Evolutionary conservation across 2,888 invertebrate species (phyloP), one percentile per base, ranked within the genome.

Genomic region (Drosophila tripunctata): DNA sequence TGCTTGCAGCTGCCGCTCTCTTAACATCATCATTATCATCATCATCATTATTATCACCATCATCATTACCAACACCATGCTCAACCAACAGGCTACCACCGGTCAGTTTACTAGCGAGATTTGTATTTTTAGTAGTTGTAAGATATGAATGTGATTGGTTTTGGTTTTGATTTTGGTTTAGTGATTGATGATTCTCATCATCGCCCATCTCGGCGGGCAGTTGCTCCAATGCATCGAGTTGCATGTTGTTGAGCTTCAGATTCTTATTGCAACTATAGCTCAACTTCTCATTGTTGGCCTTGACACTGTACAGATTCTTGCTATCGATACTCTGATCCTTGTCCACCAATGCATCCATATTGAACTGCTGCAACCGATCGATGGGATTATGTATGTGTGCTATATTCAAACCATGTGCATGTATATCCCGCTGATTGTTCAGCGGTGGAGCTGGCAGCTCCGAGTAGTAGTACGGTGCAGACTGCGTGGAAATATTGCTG

Each of bases 401-500:
- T 4, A 89, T 89, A 31, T 89, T 89, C 17, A 85, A 65, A 0
- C 89, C 89, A 27, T 85, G 88, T 1, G 88, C 89, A 22, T 90
- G 89, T 68, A 94, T 93, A 36, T 94, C 94, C 47, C 96, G 92
- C 90, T 96, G 96, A 90, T 96, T 96, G 84, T 96, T 96, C 27
- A 96, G 85, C 4, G 87, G 75, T 2, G 80, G 74, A 92, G 94
- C 76, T 0, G 88, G 67, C 38, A 84, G 36, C 44, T 97, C 97
- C 0, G 97, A 96, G 89, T 97, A 97, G 87, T 97, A 97, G 87
- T 97, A 97, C 0, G 97, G 96, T 27, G 96, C 96, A 55, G 94
- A 93, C 67, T 94, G 94, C 71, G 94, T 94, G 14, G 93, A 92
- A n/a, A 91, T 89, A 51, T 91, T 91, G 69, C 94, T 94, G 82